Base-by-base conservation (phyloP, 1,140 invertebrate genomes). In the Dinoponera quadriceps region DNA sequence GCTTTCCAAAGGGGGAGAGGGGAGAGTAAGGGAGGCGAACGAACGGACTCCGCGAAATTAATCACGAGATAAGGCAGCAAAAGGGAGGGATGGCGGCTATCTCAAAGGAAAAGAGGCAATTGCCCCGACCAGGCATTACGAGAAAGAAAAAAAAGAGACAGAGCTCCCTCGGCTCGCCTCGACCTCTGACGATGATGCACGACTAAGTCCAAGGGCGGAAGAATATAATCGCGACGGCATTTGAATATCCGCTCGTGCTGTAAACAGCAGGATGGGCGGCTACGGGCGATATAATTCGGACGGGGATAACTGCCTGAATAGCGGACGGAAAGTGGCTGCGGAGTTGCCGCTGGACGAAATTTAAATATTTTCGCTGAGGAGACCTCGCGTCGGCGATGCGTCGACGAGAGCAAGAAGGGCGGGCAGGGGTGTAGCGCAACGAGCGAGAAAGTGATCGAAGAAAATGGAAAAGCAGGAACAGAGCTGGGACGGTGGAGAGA, bases 321-420 rank as follows among this genome's bases (percentile, higher is more conserved):
- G 77, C 59, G 77, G 55, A 48, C 33, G 57, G 62, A 68, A 82
- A 77, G 82, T 62, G 62, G 68, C 54, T 29, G 48, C 59, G 80
- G 80, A 55, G 49, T 48, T 59, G 49, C 44, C 49, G 62, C 78
- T 59, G 48, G 72, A 77, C 48, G 55, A 85, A 90, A 88, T 89
- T 89, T 87, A 87, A 88, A 89, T 90, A 87, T 90, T 90, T 91
- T 90, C 71, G 83, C 84, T 84, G 63, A 84, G 74, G 85, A 87
- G 78, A 66, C 78, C 65, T 25, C 14, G 82, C 74, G 80, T n/a
- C n/a, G n/a, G n/a, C 80, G 85, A 89, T 73, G 80, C 71, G 75
- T 86, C 65, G 74, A 60, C 54, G 78, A 20, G 73, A 66, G 38
- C 59, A 51, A 25, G 29, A 38, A 54, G 14, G 3, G 14, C 29